Base-by-base conservation (phyloP, 2,113 vertebrate genomes). In the Galemys pyrenaicus region DNA sequence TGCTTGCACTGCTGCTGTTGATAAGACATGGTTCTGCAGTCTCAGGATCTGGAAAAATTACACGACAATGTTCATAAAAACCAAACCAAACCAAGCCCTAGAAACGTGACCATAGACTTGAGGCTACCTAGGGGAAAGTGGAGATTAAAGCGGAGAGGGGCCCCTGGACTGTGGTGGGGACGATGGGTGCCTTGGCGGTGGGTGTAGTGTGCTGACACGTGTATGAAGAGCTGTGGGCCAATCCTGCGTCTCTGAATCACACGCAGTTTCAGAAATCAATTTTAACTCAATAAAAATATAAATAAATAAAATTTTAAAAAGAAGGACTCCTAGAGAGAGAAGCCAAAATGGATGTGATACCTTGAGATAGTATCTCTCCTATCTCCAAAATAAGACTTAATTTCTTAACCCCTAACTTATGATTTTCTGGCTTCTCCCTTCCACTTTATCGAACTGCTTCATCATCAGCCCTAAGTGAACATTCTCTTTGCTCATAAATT, bases 1-100 rank as follows among this genome's bases (percentile, higher is more conserved):
- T 96, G 96, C 58, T 97, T 96, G 64, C 86, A 94, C 78, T 97
- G 94, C 37, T 97, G 94, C 64, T 97, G 54, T 26, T 96, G 95
- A 0, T 82, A 93, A 82, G 96, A 97, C 95, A 97, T 97, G 3
- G 24, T 90, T 70, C 80, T 87, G 49, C 41, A 68, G 12, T 51
- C 35, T 94, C 32, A 6, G 20, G 44, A 90, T 87, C 95, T 97
- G 77, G 86, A 96, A 92, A 94, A 62, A 96, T 44, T 1, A 87
- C 2, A 81, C 9, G 35, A 73, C 0, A 56, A 1, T 75, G 35
- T 56, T 94, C 62, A 92, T 51, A 0, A 35, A 67, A n/a, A 56
- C 22, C 49, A 51, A 51, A 51, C 49, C 49, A 51, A 51, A 51
- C 16, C 1, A 56, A 56, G 22, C 6, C 54, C 54, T 56, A 56